A percentile compares a stretch with the other conserved stretches of the same genome.
Evolutionary conservation across 92 coral and sea anemone genomes (phyloP).

Genomic region (Anthopleura xanthogrammica): DNA sequence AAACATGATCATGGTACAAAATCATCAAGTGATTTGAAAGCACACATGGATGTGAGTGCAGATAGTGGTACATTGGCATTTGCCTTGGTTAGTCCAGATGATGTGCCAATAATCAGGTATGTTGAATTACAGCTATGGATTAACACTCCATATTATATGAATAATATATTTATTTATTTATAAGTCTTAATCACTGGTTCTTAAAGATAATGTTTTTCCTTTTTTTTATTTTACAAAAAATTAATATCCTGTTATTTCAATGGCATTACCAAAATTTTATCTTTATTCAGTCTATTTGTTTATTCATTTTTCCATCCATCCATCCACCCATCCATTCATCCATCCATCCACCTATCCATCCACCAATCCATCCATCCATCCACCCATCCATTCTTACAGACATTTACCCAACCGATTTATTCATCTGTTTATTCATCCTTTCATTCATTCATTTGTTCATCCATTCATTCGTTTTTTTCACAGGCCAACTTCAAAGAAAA

Average conservation of each 20-base stretch:
- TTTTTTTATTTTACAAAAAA: not conserved
- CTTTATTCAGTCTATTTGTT: no score
- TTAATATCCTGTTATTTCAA: not conserved
- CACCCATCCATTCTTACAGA: not conserved
- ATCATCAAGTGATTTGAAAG: not conserved
- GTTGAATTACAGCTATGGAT: not conserved
- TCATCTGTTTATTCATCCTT: not conserved
- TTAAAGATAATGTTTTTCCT: not conserved
- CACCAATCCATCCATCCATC: not conserved
- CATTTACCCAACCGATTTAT: not conserved
- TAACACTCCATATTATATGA: not conserved
- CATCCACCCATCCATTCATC: not conserved
- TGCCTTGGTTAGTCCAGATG: constrained; percentile 63
- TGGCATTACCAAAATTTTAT: not conserved
- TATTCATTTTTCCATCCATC: not conserved
- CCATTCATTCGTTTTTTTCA: constrained; percentile 1
- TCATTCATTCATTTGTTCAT: not conserved
- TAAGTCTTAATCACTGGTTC: not conserved
- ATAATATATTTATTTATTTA: no score
- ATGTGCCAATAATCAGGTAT: constrained; percentile 61
- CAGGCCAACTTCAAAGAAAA: constrained; percentile 35
- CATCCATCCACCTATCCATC: not conserved
- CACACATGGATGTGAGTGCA: constrained; percentile 13
- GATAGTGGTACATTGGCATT: constrained; percentile 65
- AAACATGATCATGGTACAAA: not conserved